phyloP scores from a whole-genome alignment of 2,888 invertebrate species.

The Apamea anceps region DNA sequence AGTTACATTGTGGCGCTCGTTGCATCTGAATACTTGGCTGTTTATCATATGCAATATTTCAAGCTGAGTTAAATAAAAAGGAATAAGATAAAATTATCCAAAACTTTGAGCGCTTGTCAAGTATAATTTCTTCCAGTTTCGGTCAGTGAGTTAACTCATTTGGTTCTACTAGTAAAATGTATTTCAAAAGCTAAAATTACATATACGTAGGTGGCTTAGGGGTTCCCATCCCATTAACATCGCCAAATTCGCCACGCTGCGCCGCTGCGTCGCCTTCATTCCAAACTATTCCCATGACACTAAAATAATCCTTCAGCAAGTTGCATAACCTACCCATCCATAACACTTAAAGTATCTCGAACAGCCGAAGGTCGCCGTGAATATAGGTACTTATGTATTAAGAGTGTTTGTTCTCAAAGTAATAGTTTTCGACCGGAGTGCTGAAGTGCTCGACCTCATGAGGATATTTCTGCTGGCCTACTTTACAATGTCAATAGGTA shows the following conservation, averaged over 20 bases:
- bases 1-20: background rate
- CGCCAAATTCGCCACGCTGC: background rate
- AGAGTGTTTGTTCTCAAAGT: conserved; percentile 20
- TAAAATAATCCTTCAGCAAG: background rate
- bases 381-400: background rate
- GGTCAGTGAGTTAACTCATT: background rate
- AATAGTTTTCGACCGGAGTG: conserved; percentile 6
- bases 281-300: background rate
- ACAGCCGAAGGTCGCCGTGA: conserved; percentile 12
- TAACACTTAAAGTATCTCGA: background rate
- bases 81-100: background rate
- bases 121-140: background rate
- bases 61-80: background rate
- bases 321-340: background rate
- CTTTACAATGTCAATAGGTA: conserved; percentile 45
- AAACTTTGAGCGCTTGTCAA: background rate
- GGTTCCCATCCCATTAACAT: background rate
- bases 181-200: background rate
- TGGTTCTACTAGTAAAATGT: background rate
- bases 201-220: too few species aligned
- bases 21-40: background rate
- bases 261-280: background rate
- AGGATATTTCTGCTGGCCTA: conserved; percentile 38
- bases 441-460: conserved; percentile 40
- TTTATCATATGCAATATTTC: background rate